A percentile compares a stretch with the other conserved stretches of the same genome.
Evolutionary conservation across 2,888 invertebrate species (phyloP).

Genomic region (Tipula confusa): DNA sequence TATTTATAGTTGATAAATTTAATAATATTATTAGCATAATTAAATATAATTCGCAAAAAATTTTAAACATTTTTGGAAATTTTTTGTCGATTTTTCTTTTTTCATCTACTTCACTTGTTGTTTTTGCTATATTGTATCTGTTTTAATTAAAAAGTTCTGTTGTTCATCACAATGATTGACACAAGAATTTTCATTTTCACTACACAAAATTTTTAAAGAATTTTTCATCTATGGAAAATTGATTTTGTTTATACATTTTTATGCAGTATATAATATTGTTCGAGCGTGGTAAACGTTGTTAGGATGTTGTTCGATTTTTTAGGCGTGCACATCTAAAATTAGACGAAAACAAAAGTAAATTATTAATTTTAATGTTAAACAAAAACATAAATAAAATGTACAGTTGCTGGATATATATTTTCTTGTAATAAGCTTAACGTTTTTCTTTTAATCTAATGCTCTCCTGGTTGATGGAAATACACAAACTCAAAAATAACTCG

Average conservation of each 20-base stretch:
- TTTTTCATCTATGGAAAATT: background rate
- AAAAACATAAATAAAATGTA: background rate
- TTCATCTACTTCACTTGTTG: background rate
- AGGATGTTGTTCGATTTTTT: background rate
- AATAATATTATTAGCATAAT: background rate
- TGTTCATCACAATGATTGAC: slow-evolving; percentile 29
- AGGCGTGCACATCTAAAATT: background rate
- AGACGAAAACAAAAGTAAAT: background rate
- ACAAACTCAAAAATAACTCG: background rate
- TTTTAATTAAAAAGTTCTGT: background rate
- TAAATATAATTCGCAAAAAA: slow-evolving; percentile 20
- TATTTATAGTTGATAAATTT: slow-evolving; percentile 21
- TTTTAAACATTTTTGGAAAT: background rate
- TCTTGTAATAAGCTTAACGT: background rate
- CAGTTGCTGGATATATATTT: background rate
- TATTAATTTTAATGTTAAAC: background rate
- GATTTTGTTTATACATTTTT: background rate
- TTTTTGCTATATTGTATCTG: background rate
- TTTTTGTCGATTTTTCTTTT: background rate
- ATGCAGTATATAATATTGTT: background rate
- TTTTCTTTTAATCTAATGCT: too few species aligned
- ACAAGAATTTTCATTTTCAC: slow-evolving; percentile 27
- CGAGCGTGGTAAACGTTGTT: background rate
- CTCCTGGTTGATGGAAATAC: background rate
- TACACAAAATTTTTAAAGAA: background rate